Conservation (phyloP, 2,113 vertebrate species). For the Eleginops maclovinus region DNA sequence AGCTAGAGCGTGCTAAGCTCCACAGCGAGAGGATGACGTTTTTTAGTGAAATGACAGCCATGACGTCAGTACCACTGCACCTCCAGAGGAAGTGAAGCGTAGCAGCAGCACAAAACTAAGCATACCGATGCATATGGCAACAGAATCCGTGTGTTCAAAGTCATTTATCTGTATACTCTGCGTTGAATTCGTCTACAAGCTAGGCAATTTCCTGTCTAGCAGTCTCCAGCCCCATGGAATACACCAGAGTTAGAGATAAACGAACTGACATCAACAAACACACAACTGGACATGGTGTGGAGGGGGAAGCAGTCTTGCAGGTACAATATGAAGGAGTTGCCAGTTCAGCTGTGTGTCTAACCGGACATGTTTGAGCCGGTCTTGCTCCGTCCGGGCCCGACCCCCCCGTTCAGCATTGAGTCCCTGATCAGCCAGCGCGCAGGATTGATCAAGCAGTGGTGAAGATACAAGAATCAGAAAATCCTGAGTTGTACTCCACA, state of each 20-base stretch:
- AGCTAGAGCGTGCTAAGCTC: constrained; percentile 54
- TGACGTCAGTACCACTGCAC: background rate
- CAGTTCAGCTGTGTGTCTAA: background rate
- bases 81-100: background rate
- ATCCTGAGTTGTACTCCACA: constrained; percentile 93
- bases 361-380: background rate
- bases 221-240: constrained; percentile 2
- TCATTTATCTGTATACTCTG: constrained; percentile 13
- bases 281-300: constrained; percentile 1
- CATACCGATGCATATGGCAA: background rate
- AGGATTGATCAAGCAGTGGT: constrained; percentile 89
- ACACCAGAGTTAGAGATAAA: constrained; percentile 28
- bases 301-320: background rate
- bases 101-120: background rate
- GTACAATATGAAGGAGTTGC: background rate
- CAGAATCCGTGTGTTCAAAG: constrained; percentile 1
- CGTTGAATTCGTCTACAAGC: background rate
- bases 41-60: background rate
- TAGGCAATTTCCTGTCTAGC: background rate
- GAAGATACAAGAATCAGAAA: constrained; percentile 92
- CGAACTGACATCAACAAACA: background rate
- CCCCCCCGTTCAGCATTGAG: constrained; percentile 59
- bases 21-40: background rate
- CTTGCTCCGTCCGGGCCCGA: background rate
- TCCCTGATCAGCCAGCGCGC: constrained; percentile 89